Conservation (phyloP, 92 coral and sea anemone genomes). For the Zoanthus sociatus region DNA sequence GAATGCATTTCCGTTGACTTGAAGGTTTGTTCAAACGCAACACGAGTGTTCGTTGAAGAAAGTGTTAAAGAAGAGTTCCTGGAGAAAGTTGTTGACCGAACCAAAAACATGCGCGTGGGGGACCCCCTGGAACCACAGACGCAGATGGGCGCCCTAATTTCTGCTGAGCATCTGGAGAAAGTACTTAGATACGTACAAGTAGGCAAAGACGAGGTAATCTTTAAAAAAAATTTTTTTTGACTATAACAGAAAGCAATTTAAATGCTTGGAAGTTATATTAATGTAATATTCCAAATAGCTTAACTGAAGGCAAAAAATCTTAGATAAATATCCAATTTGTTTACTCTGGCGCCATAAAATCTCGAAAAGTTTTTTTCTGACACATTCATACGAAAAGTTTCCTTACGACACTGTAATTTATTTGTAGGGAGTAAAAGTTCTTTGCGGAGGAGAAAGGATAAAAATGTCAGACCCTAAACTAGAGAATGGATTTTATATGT, state of each 20-base stretch:
- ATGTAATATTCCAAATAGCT: too few species aligned
- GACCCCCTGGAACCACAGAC: slow-evolving; percentile 89
- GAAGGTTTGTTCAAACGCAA: slow-evolving; percentile 96
- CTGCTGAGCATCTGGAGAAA: slow-evolving; percentile 82
- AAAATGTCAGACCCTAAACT: slow-evolving; percentile 73
- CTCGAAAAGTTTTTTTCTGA: not conserved
- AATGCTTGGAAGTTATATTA: too few species aligned
- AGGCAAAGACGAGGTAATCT: slow-evolving; percentile 82
- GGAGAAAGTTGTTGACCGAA: slow-evolving; percentile 80
- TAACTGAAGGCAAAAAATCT: too few species aligned
- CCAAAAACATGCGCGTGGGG: slow-evolving; percentile 87
- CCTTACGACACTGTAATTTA: not conserved
- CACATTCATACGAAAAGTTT: not conserved
- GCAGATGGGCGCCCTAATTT: slow-evolving; percentile 95
- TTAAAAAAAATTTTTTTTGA: too few species aligned
- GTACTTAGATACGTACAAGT: slow-evolving; percentile 84
- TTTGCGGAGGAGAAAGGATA: slow-evolving; percentile 94
- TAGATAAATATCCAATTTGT: too few species aligned
- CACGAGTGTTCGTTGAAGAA: slow-evolving; percentile 93
- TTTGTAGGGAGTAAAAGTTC: slow-evolving; percentile 87
- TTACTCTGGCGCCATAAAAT: too few species aligned
- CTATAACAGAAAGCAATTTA: not conserved
- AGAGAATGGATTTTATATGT: slow-evolving; percentile 88
- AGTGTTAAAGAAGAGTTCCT: slow-evolving; percentile 84
- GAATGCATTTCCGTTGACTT: not conserved